A percentile compares a stretch with the other conserved stretches of the same genome.
phyloP scores from a whole-genome alignment of 2,797 vertebrate genomes.

The Trachurus trachurus region DNA sequence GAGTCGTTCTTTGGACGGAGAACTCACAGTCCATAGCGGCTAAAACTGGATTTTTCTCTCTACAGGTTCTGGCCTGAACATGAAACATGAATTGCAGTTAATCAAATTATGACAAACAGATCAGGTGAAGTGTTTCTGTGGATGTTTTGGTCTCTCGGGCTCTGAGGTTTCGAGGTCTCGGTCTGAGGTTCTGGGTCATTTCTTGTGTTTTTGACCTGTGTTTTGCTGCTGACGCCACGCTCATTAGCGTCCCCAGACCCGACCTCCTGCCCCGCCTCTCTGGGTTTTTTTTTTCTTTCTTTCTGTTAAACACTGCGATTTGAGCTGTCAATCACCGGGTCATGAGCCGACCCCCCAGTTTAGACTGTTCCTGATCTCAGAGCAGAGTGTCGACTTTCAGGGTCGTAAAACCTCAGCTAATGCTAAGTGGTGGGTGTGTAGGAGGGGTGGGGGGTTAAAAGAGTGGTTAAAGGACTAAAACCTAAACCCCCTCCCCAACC shows the following conservation, averaged over 20 bases:
- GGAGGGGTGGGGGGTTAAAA: conserved; percentile 31
- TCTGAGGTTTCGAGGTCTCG: no score
- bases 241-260: not conserved
- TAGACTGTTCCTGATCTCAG: conserved; percentile 47
- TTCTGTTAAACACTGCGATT: conserved; percentile 7
- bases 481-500: not conserved
- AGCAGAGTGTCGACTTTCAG: conserved; percentile 52
- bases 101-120: not conserved
- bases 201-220: not conserved
- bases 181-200: not conserved
- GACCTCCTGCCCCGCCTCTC: not conserved
- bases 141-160: not conserved
- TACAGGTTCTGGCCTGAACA: not conserved
- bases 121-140: not conserved
- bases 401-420: conserved; percentile 48
- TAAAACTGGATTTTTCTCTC: not conserved
- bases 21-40: no score
- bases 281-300: conserved; percentile 7
- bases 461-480: conserved; percentile 28
- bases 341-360: conserved; percentile 13
- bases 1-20: no score
- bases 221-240: not conserved
- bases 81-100: not conserved
- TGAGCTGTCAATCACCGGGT: conserved; percentile 43
- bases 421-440: conserved; percentile 39